A percentile compares a stretch with the other conserved stretches of the same genome.
Evolutionary conservation across 2,797 vertebrate genomes (phyloP).

Genomic region (Ibycter americanus): DNA sequence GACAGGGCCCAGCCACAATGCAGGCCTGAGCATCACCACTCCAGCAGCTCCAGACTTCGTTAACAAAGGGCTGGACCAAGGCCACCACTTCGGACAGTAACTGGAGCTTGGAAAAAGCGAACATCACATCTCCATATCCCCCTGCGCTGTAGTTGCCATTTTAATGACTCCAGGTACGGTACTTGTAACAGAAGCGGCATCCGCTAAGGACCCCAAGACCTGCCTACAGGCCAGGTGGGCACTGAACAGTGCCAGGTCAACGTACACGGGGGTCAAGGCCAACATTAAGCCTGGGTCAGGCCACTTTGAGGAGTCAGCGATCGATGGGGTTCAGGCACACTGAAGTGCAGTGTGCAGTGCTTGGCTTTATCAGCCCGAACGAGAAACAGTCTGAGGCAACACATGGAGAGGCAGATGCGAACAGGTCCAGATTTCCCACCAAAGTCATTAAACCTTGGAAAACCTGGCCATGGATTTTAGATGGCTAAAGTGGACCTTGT

Average conservation of each 20-base stretch:
- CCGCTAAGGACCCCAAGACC: neutral
- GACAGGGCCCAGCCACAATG: fast-evolving
- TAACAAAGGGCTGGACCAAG: neutral
- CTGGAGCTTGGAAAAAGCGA: neutral
- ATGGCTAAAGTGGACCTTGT: neutral
- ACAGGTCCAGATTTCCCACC: neutral
- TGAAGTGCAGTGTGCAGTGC: neutral
- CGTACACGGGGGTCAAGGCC: fast-evolving
- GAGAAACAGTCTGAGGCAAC: neutral
- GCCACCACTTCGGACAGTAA: neutral
- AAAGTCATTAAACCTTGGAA: neutral
- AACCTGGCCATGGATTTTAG: neutral
- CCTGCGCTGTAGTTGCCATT: neutral
- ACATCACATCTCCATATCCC: neutral
- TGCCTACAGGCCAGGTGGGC: neutral
- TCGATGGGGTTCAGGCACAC: neutral
- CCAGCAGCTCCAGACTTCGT: neutral
- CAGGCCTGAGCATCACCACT: neutral
- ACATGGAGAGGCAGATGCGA: neutral
- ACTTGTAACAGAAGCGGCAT: neutral
- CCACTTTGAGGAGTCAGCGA: fast-evolving
- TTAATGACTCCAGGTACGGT: neutral
- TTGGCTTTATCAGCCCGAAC: neutral
- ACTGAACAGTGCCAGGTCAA: neutral
- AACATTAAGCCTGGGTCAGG: neutral